A percentile compares a stretch with the other conserved stretches of the same genome.
Evolutionary conservation across 1,140 invertebrate genomes (phyloP).

Genomic region (Leptinotarsa lineolata): DNA sequence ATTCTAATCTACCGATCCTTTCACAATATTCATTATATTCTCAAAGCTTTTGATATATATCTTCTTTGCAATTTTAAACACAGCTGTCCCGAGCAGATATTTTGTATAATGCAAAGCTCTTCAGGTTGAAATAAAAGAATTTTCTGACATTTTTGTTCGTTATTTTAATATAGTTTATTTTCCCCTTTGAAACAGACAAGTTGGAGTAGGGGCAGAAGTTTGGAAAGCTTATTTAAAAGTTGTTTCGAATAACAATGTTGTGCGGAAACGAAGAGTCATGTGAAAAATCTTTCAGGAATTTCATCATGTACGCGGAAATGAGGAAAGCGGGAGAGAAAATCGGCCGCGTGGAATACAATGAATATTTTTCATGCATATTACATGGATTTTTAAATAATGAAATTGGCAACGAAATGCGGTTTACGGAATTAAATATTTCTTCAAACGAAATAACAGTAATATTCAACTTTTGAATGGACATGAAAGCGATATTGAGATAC

Average conservation of each 20-base stretch:
- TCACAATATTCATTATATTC: neutral
- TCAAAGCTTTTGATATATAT: neutral
- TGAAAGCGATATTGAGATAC: no score
- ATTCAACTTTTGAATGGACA: no score
- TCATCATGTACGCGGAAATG: neutral
- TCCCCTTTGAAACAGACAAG: conserved; percentile 11
- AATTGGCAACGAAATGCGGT: no score
- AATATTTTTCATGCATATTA: neutral
- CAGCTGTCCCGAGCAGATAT: conserved; percentile 5
- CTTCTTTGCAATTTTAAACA: conserved; percentile 1
- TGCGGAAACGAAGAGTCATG: neutral
- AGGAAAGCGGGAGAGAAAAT: neutral
- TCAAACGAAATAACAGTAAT: no score
- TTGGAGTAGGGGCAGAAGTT: neutral
- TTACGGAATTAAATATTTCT: no score
- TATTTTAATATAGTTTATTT: conserved; percentile 15
- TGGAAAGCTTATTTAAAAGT: conserved; percentile 14
- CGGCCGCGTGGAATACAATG: neutral
- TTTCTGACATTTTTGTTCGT: conserved; percentile 1
- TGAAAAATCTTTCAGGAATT: conserved; percentile 9
- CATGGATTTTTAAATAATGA: no score
- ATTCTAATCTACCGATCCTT: neutral
- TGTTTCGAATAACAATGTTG: conserved; percentile 13
- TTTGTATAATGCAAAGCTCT: conserved; percentile 16
- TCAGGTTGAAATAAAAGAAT: conserved; percentile 5